These are phyloP conservation scores for Dipodomys merriami DNA, from an alignment of 2,113 vertebrate species.

Conservation along the genomic window DNA sequence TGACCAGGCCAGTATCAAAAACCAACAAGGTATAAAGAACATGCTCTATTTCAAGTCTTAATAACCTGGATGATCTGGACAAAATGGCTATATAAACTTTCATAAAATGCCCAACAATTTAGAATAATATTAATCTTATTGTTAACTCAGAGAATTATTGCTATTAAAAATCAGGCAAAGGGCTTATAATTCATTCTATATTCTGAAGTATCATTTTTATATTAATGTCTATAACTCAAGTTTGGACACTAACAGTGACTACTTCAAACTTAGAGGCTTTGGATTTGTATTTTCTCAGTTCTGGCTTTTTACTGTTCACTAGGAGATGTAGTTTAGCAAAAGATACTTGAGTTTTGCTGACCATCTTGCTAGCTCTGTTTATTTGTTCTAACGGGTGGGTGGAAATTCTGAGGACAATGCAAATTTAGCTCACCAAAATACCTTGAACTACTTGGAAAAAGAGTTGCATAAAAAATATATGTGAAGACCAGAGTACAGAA, in stretches of 20 bases:
- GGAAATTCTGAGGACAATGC: neutral
- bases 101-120: neutral
- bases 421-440: neutral
- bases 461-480: neutral
- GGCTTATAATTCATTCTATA: neutral
- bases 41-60: neutral
- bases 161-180: neutral
- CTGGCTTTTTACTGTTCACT: neutral
- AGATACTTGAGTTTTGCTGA: neutral
- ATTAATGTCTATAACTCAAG: neutral
- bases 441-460: neutral
- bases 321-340: neutral
- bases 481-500: neutral
- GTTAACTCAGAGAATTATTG: neutral
- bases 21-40: neutral
- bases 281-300: neutral
- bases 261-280: neutral
- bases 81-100: neutral
- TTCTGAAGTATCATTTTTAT: neutral
- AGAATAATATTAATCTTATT: neutral
- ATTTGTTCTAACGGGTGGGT: neutral
- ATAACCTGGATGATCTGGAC: neutral
- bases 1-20: neutral
- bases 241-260: neutral
- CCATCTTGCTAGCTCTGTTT: neutral